Base-by-base conservation (phyloP, 1,140 invertebrate species). In the Helicoverpa armigera region DNA sequence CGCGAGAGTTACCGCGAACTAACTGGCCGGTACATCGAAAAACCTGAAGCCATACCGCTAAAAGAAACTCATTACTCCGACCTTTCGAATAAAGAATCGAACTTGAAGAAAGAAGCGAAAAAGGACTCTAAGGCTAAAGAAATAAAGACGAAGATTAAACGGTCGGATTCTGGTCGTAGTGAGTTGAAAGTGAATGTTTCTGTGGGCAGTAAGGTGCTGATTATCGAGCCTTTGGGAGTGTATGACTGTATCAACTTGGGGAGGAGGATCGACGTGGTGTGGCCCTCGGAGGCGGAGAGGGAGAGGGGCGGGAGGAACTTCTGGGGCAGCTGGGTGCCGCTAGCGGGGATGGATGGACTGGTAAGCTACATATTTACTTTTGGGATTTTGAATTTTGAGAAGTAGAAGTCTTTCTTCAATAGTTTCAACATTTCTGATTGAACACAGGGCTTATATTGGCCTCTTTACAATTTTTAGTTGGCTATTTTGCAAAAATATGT, bases 201-300 rank as follows among this genome's bases (percentile, higher is more conserved):
- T 73, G 89, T 95, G 0, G 95, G 94, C 0, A 95, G 94, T 73
- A 96, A 96, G 84, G 96, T 96, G 70, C 90, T 96, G 75, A 96
- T 96, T 18, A 89, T 96, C 7, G 96, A 96, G 76, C 95, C 95
- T n/a, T 82, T 95, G 11, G 96, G 96, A 11, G 96, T 96, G 77
- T 99, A 98, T 89, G 98, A 99, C 91, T 98, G 97, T 73, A 97
- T 99, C 56, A 99, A 99, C 93, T 95, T 98, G 74, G 98, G 98
- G 18, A 95, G 98, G 69, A 95, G 98, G 72, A 98, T 98, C 69
- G 98, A 99, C 90, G 98, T 99, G 0, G 96, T 97, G 61, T 99
- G 98, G 98, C 98, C 98, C 0, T 97, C 97, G 87, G 98, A 98
- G 85, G 96, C 96, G 65, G 98, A 98, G 97, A 94, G 98, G 80